A percentile compares a stretch with the other conserved stretches of the same genome.
Evolutionary conservation across 2,113 vertebrate species (phyloP).

Genomic region (Siphamia tubifer): DNA sequence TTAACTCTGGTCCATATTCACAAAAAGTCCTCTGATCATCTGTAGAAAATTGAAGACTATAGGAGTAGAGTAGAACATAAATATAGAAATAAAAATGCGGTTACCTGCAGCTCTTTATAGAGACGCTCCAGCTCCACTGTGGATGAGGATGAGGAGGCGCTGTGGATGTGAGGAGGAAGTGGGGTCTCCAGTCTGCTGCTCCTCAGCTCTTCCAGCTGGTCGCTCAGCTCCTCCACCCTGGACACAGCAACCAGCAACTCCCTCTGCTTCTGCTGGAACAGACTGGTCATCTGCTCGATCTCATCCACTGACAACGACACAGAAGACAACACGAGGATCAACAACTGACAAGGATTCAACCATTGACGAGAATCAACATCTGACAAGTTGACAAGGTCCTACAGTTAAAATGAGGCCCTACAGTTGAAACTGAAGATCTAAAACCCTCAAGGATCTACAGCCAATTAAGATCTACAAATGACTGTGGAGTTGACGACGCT

Average conservation of each 20-base stretch:
- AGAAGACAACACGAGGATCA: background rate
- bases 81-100: too few relatives aligned
- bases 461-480: too few relatives aligned
- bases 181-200: conserved; percentile 82
- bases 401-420: too few relatives aligned
- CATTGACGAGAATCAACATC: too few relatives aligned
- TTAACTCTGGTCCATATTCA: too few relatives aligned
- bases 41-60: too few relatives aligned
- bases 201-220: conserved; percentile 90
- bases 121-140: conserved; percentile 88
- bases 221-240: conserved; percentile 90
- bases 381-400: too few relatives aligned
- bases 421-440: too few relatives aligned
- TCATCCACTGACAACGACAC: conserved; percentile 90
- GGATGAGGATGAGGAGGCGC: conserved; percentile 69
- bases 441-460: too few relatives aligned
- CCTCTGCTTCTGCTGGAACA: conserved; percentile 95
- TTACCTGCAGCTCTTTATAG: conserved; percentile 93
- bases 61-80: background rate
- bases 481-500: too few relatives aligned
- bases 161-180: conserved; percentile 19
- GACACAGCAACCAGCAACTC: conserved; percentile 89
- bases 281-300: conserved; percentile 91
- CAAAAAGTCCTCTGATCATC: too few relatives aligned
- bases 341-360: too few relatives aligned